Base-by-base conservation (phyloP, 1,140 invertebrate species). In the Euura lappo region DNA sequence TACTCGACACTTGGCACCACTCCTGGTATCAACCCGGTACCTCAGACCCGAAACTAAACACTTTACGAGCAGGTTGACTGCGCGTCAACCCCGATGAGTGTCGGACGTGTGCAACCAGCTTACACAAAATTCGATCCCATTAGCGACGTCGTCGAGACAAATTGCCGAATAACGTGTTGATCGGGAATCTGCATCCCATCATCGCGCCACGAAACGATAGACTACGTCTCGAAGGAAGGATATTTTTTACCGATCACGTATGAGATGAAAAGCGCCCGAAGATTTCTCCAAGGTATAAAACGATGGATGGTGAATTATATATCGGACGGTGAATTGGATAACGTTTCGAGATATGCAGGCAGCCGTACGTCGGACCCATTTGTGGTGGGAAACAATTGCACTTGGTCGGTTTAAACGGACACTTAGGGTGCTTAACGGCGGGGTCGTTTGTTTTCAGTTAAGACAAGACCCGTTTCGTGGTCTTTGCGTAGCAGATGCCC, bases 61-160 rank as follows among this genome's bases (percentile, higher is more conserved):
- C 84, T 87, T 87, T 87, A 86, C 81, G 84, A 86, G 85, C 84
- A 84, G 85, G 82, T 85, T 85, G 85, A 82, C 84, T 85, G 81
- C 75, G 83, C 83, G 85, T 87, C 86, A 83, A 78, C 76, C 69
- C 72, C 82, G 84, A 85, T 87, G 84, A 87, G 82, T 83, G 85
- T 88, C 85, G 82, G 28, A 80, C 79, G 78, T 28, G 77, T 78
- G 81, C 76, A 78, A 80, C 79, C 74, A 79, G 80, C 84, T 86
- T 86, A 88, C 87, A 84, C 83, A 83, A 81, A 85, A 85, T 82
- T 85, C 84, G 86, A 84, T 79, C 81, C 78, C 81, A 86, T 86
- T 87, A 85, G 84, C 84, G 80, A 79, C 72, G 70, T 69, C 68
- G 69, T 71, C 71, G 71, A 73, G 71, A 76, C 66, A 70, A 71